Evolutionary conservation across 2,888 invertebrate species (phyloP).

Genomic region (Phanerotoma sp.): DNA sequence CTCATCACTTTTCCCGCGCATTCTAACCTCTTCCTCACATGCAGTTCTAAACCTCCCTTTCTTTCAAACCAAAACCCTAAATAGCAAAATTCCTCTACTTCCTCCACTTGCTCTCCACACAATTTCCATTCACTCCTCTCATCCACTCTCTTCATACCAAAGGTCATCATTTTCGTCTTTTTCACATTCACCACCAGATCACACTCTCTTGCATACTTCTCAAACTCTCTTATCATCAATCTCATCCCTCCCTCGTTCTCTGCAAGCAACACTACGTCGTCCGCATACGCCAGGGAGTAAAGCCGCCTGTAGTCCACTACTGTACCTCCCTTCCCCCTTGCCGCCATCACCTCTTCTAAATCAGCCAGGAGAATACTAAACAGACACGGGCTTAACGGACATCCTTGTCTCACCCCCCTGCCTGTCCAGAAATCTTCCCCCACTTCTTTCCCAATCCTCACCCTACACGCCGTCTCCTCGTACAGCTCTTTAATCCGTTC

Average conservation of each 20-base stretch:
- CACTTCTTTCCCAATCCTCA: neutral
- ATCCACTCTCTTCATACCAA: neutral
- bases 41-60: neutral
- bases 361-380: too few relatives aligned
- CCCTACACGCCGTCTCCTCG: neutral
- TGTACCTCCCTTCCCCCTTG: too few relatives aligned
- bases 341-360: too few relatives aligned
- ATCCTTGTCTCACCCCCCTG: neutral
- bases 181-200: neutral
- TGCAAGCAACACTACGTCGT: neutral
- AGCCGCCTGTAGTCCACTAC: too few relatives aligned
- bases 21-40: neutral
- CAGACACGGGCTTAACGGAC: too few relatives aligned
- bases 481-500: too few relatives aligned
- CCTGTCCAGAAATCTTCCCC: neutral
- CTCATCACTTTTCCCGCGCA: slow-evolving; percentile 1
- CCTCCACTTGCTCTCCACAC: neutral
- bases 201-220: neutral
- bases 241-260: neutral
- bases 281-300: slow-evolving; percentile 8
- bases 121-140: neutral
- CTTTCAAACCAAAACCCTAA: too few relatives aligned
- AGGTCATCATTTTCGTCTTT: neutral
- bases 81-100: too few relatives aligned
- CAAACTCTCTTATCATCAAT: neutral